Conservation (phyloP, 2,113 vertebrate genomes). For the Callopanchax toddi region DNA sequence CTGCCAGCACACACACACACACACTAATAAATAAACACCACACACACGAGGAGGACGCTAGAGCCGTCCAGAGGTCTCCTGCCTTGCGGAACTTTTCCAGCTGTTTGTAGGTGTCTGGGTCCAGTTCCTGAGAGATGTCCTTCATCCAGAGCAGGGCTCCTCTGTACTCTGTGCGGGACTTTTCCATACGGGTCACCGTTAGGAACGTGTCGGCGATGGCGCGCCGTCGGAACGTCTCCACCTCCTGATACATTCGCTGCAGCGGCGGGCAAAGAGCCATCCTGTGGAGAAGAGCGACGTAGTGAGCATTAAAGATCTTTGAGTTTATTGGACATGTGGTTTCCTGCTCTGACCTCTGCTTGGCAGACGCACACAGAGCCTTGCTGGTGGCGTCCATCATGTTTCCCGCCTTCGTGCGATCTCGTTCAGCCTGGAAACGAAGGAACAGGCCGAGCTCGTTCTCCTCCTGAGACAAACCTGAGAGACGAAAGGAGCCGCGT, state of each 20-base stretch:
- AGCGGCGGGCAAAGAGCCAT: slow-evolving; percentile 82
- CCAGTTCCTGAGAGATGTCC: slow-evolving; percentile 84
- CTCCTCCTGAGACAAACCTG: slow-evolving; percentile 84
- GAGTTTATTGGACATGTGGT: background rate
- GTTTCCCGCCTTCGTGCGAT: slow-evolving; percentile 81
- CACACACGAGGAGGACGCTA: background rate
- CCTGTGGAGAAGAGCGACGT: slow-evolving; percentile 43
- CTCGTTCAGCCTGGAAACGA: slow-evolving; percentile 82
- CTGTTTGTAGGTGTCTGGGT: slow-evolving; percentile 88
- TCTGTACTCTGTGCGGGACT: slow-evolving; percentile 83
- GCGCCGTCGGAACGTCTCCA: slow-evolving; percentile 84
- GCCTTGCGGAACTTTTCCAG: slow-evolving; percentile 88
- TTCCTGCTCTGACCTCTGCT: slow-evolving; percentile 81
- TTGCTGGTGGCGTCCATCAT: slow-evolving; percentile 88
- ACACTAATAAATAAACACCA: too few species aligned
- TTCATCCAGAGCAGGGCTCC: slow-evolving; percentile 87
- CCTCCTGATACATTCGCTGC: slow-evolving; percentile 85
- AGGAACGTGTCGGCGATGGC: slow-evolving; percentile 83
- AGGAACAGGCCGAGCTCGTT: slow-evolving; percentile 86
- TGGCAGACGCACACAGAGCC: slow-evolving; percentile 83
- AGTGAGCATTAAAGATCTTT: background rate
- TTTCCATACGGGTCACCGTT: slow-evolving; percentile 86
- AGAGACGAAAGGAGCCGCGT: background rate
- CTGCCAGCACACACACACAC: slow-evolving; percentile 49
- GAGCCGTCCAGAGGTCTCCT: background rate